phyloP scores from a whole-genome alignment of 2,888 invertebrate genomes.

The Ceramica pisi region DNA sequence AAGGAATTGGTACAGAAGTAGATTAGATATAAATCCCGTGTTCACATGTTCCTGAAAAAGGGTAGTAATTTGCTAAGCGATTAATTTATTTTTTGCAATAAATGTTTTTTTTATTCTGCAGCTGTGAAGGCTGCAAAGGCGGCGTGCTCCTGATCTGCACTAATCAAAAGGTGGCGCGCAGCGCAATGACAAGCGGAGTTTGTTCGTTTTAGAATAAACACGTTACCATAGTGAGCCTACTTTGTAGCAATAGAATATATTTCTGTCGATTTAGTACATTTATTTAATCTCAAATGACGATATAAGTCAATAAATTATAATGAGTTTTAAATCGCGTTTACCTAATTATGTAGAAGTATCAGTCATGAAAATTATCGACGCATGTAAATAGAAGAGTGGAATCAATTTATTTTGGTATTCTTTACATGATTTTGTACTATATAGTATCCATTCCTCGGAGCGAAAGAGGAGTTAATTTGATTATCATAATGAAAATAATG shows the following conservation, averaged over 20 bases:
- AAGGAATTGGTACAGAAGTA: no score
- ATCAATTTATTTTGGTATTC: slow-evolving; percentile 54
- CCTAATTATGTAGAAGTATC: slow-evolving; percentile 22
- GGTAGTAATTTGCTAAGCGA: no score
- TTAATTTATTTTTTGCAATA: not conserved
- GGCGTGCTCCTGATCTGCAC: slow-evolving; percentile 86
- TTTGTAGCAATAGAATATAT: slow-evolving; percentile 35
- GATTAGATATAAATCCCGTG: no score
- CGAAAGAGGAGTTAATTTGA: not conserved
- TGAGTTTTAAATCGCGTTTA: slow-evolving; percentile 49
- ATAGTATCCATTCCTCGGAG: slow-evolving; percentile 40
- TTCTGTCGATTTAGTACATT: slow-evolving; percentile 26
- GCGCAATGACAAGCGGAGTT: slow-evolving; percentile 66
- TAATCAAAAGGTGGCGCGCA: slow-evolving; percentile 56
- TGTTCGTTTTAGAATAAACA: slow-evolving; percentile 87
- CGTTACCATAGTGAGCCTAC: slow-evolving; percentile 25
- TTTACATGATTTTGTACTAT: slow-evolving; percentile 43
- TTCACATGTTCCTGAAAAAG: no score
- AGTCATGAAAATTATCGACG: slow-evolving; percentile 12
- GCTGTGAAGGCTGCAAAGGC: slow-evolving; percentile 90
- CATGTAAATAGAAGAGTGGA: slow-evolving; percentile 52
- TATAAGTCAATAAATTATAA: slow-evolving; percentile 27
- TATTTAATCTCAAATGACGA: slow-evolving; percentile 38
- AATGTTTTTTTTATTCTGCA: slow-evolving; percentile 67
- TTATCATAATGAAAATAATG: not conserved